Base-by-base conservation (phyloP, 2,113 vertebrate genomes). In the Forbesichthys papilliferus region DNA sequence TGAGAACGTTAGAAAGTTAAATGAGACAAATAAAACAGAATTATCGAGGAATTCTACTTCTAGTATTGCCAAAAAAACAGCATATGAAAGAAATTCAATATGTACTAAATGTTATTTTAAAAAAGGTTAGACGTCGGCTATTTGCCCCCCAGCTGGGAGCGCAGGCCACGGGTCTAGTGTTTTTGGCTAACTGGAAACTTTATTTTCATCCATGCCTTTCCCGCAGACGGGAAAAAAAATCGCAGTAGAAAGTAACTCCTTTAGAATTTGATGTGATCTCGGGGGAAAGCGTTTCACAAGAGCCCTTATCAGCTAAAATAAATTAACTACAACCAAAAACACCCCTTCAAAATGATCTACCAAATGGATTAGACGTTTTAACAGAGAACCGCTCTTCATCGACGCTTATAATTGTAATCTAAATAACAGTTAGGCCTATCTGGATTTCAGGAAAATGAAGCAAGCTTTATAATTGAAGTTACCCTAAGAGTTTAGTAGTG, bases 201-300 rank as follows among this genome's bases (percentile, higher is more conserved):
- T 74, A 66, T 71, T 78, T 74, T 13, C 79, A 80, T 83, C 79
- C 64, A 70, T 52, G 70, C 71, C 68, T 74, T 81, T 78, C 63
- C 78, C 53, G 66, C 75, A 72, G 60, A 80, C 36, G 36, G 36
- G 36, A 8, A 42, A 42, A 42, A 42, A 42, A 82, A 80, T 87
- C 78, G 55, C 86, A 90, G 91, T 89, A 92, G 2, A 27, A 92
- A 93, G 91, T 80, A 90, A 90, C 83, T 82, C 88, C 82, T 92
- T 91, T 91, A 87, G 87, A 91, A 92, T 93, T 91, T 89, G 89
- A 92, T 91, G 77, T 90, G 86, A 87, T 83, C 91, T 91, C 88
- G 79, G 87, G 91, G 91, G 90, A 87, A 72, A 79, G 80, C 78
- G 82, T 84, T 90, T 87, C 80, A 87, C 72, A 73, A 84, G 80